A percentile compares a stretch with the other conserved stretches of the same genome.
Evolutionary conservation across 1,140 invertebrate genomes (phyloP).

Genomic region (Anthonomus grandis): DNA sequence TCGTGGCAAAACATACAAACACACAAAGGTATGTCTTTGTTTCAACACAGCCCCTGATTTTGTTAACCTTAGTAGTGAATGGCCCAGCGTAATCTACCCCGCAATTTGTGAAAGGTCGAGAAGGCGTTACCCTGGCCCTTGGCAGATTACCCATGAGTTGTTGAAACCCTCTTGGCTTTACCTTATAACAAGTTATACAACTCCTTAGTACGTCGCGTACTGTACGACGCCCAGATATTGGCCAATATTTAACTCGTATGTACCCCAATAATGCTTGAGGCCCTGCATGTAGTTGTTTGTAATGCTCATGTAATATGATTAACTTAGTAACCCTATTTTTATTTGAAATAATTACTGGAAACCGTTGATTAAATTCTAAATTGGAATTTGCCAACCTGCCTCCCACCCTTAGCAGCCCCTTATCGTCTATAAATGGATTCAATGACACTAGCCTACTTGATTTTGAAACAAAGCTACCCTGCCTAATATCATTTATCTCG

Average conservation of each 20-base stretch:
- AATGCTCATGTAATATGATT: constrained; percentile 1
- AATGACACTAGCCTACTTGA: too few species aligned
- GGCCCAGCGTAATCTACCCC: background rate
- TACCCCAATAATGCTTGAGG: constrained; percentile 3
- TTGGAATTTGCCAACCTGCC: constrained; percentile 12
- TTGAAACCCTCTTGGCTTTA: constrained; percentile 13
- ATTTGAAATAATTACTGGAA: background rate
- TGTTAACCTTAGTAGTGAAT: background rate
- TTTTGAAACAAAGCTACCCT: background rate
- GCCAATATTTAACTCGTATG: constrained; percentile 12
- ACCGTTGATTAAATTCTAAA: constrained; percentile 16
- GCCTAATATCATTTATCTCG: background rate
- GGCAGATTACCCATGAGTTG: constrained; percentile 7
- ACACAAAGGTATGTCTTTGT: background rate
- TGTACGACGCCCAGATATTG: constrained; percentile 22
- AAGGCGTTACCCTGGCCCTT: background rate
- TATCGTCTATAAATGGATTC: background rate
- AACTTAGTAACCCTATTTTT: background rate
- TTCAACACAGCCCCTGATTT: background rate
- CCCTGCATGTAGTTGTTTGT: background rate
- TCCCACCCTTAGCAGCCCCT: background rate
- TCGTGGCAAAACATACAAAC: too few species aligned
- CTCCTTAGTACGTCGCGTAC: constrained; percentile 30
- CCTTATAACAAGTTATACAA: constrained; percentile 38
- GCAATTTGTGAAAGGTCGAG: background rate